Percentiles rank a stretch among this genome's conserved stretches.
phyloP scores from a whole-genome alignment of 2,888 invertebrate genomes.

The Lasioglossum oenotherae region DNA sequence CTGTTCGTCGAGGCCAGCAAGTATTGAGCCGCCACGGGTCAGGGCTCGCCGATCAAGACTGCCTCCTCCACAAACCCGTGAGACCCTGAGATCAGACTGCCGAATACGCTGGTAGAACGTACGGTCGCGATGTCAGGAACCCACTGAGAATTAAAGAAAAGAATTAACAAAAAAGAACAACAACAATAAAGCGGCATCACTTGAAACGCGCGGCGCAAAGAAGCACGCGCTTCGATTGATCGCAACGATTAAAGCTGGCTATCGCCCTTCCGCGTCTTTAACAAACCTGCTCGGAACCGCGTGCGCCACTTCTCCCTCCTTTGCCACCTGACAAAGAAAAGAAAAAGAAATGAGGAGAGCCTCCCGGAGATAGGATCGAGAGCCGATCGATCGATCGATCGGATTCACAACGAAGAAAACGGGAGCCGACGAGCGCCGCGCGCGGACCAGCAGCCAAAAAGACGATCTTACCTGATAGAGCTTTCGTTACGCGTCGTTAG shows the following conservation, averaged over 20 bases:
- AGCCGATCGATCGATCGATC: background rate
- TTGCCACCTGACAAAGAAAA: background rate
- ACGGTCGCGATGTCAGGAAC: slow-evolving; percentile 73
- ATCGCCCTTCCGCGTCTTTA: slow-evolving; percentile 37
- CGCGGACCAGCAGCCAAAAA: slow-evolving; percentile 29
- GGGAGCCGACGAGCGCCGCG: slow-evolving; percentile 8
- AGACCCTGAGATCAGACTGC: slow-evolving; percentile 73
- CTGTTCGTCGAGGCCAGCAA: slow-evolving; percentile 78
- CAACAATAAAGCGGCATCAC: slow-evolving; percentile 50
- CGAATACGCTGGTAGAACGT: slow-evolving; percentile 69
- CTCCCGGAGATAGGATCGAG: background rate
- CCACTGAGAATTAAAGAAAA: slow-evolving; percentile 46
- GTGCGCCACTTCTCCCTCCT: background rate
- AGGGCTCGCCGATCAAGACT: slow-evolving; percentile 82
- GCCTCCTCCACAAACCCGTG: slow-evolving; percentile 76
- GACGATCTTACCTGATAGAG: slow-evolving; percentile 33
- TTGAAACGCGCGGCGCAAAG: slow-evolving; percentile 59
- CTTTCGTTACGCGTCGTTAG: slow-evolving; percentile 51
- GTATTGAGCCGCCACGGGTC: slow-evolving; percentile 78
- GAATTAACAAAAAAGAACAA: background rate
- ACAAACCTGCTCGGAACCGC: slow-evolving; percentile 3
- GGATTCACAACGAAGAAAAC: slow-evolving; percentile 34
- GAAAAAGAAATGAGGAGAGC: background rate
- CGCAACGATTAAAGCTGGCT: slow-evolving; percentile 63
- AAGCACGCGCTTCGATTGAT: slow-evolving; percentile 67